Conservation (phyloP, 1,140 invertebrate genomes). For the Dryas iulia region DNA sequence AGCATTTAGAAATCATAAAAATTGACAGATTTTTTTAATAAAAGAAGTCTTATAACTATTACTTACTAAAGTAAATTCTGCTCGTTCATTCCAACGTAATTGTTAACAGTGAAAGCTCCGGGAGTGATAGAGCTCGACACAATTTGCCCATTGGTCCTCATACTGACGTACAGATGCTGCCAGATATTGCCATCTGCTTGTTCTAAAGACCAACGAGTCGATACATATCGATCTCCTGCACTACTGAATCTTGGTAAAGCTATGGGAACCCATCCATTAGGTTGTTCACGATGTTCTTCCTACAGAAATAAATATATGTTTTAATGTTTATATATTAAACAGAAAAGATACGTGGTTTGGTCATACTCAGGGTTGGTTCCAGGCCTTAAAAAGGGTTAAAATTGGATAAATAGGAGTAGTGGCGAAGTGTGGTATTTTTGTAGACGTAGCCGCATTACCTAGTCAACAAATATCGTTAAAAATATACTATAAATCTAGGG, state of each 20-base stretch:
- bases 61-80: slow-evolving; percentile 57
- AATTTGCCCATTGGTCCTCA: slow-evolving; percentile 53
- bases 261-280: slow-evolving; percentile 72
- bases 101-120: slow-evolving; percentile 73
- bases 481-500: too few relatives aligned
- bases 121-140: slow-evolving; percentile 55
- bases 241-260: slow-evolving; percentile 64
- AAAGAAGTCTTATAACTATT: too few relatives aligned
- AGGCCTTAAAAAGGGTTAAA: too few relatives aligned
- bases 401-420: too few relatives aligned
- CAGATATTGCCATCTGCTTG: slow-evolving; percentile 59
- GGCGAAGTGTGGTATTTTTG: too few relatives aligned
- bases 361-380: too few relatives aligned
- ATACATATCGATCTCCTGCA: slow-evolving; percentile 56
- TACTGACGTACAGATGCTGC: slow-evolving; percentile 73
- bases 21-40: too few relatives aligned
- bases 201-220: slow-evolving; percentile 56
- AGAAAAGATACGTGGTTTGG: too few relatives aligned
- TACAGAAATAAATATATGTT: slow-evolving; percentile 20
- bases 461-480: too few relatives aligned
- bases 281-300: slow-evolving; percentile 62
- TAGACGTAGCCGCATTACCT: too few relatives aligned
- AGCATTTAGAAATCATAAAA: too few relatives aligned
- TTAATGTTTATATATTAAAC: background rate
- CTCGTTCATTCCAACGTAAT: slow-evolving; percentile 72